Conservation (phyloP, 1,140 invertebrate species). For the Grapholita molesta region DNA sequence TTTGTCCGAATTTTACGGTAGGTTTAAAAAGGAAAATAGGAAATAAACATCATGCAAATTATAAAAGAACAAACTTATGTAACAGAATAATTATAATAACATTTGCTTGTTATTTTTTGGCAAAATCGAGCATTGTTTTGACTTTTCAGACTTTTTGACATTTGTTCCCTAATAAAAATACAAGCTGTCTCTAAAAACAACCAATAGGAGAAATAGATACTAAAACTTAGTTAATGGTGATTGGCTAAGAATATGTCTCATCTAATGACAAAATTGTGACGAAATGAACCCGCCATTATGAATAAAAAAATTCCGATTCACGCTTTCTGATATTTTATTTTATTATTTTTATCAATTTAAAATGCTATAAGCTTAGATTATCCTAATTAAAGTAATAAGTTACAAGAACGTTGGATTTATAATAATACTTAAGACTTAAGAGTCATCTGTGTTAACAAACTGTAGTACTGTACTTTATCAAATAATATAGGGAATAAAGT, state of each 20-base stretch:
- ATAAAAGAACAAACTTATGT: background rate
- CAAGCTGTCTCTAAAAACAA: background rate
- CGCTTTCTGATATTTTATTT: too few relatives aligned
- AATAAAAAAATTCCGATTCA: background rate
- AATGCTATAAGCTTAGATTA: too few relatives aligned
- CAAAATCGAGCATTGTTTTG: background rate
- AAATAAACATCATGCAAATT: background rate
- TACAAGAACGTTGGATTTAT: too few relatives aligned
- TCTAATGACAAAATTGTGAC: too few relatives aligned
- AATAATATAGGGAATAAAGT: too few relatives aligned
- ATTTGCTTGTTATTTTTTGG: background rate
- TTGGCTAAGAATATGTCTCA: background rate
- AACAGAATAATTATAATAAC: background rate
- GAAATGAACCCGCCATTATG: background rate
- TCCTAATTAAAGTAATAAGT: too few relatives aligned
- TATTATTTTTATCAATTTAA: too few relatives aligned
- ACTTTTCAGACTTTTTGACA: background rate
- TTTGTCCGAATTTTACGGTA: background rate
- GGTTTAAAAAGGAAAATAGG: background rate
- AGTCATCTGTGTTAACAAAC: too few relatives aligned
- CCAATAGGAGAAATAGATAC: background rate
- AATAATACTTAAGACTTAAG: too few relatives aligned
- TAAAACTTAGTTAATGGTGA: background rate
- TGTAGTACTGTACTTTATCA: too few relatives aligned
- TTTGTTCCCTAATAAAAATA: background rate